A percentile compares a stretch with the other conserved stretches of the same genome.
Conservation (phyloP, 1,140 invertebrate genomes). For the Cydia strobilella region DNA sequence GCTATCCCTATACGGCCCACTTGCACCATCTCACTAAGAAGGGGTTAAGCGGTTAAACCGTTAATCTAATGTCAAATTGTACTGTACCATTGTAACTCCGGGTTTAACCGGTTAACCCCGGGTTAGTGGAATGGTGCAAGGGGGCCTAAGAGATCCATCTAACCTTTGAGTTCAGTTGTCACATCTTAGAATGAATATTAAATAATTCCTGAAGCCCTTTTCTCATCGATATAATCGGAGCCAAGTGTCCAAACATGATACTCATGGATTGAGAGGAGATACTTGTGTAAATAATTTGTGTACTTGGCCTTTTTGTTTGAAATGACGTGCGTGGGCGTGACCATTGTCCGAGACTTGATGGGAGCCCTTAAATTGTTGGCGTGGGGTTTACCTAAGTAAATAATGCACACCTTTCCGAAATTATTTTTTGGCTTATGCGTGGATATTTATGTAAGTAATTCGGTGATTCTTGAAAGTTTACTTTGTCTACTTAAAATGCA, state of each 20-base stretch:
- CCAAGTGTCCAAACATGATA: conserved; percentile 32
- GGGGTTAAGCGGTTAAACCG: too few species aligned
- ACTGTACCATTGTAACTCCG: too few species aligned
- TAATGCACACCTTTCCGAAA: neutral
- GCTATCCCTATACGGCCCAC: too few species aligned
- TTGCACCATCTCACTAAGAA: too few species aligned
- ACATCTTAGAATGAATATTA: too few species aligned
- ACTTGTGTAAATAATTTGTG: conserved; percentile 48
- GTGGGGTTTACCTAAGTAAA: conserved; percentile 34
- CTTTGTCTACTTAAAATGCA: neutral
- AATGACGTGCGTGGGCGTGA: conserved; percentile 45
- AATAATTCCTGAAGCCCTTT: neutral
- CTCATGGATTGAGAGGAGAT: conserved; percentile 32
- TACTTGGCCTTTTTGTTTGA: conserved; percentile 47
- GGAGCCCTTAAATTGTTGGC: conserved; percentile 44
- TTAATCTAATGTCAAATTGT: too few species aligned
- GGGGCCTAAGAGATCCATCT: too few species aligned
- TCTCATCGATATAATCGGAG: neutral
- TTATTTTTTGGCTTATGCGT: neutral
- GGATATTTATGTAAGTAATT: neutral
- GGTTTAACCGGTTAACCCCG: too few species aligned
- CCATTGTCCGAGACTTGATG: conserved; percentile 46
- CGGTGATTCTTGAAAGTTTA: neutral
- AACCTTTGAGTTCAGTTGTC: neutral
- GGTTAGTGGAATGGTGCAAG: too few species aligned